Base-by-base conservation (phyloP, 2,888 invertebrate genomes). In the Halocaridina rubra region DNA sequence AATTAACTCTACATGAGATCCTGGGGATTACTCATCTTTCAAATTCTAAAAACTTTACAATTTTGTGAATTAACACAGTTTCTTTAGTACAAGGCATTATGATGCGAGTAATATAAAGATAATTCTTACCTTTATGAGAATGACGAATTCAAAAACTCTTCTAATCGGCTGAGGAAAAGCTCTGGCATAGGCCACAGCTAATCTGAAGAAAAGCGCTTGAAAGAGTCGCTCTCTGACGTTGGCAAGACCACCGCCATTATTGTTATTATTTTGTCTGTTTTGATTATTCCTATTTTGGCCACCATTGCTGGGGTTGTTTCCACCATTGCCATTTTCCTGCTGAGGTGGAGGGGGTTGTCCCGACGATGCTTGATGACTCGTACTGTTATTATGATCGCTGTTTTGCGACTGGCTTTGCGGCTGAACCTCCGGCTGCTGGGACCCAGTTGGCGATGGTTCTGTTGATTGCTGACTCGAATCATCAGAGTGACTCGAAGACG, bases 131-230 rank as follows among this genome's bases (percentile, higher is more conserved):
- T 96, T 95, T 64, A 92, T 88, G 22, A 93, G 90, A 53, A 93
- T 89, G 27, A 91, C 89, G 88, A 92, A 92, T 89, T 93, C 93
- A 78, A 93, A 89, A 19, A 92, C 82, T 81, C 92, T 89, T 86
- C 93, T 89, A 80, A 91, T 89, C 32, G 91, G 89, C 90, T 91
- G 86, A 2, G 92, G 97, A 92, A 99, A 96, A 80, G 96, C 94
- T 89, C 96, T 93, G 61, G 97, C 97, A 92, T 99, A 99, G 24
- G 96, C 94, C 89, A 98, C 92, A 2, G 99, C 96, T 89, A 96
- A 95, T 91, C 97, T 95, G 90, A 97, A 95, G 91, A 99, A 98
- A 89, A 99, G 92, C 16, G 98, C 97, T 92, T 98, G 97, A 91
- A 98, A 98, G 80, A 98, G 92, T 89, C 98, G 93, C 91, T 98